phyloP scores from a whole-genome alignment of 2,797 vertebrate species.

The Nannoperca australis region DNA sequence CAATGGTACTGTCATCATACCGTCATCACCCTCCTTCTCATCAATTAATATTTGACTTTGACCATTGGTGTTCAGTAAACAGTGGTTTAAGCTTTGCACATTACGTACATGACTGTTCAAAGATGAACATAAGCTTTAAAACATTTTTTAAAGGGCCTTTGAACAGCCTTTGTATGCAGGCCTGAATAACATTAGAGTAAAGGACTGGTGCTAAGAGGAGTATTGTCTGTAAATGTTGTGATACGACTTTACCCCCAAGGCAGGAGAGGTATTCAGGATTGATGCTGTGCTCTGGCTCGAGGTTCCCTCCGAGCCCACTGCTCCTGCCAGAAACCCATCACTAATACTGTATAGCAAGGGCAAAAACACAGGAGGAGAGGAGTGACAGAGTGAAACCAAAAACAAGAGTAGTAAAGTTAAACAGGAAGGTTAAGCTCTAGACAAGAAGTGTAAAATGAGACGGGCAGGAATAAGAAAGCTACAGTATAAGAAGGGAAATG shows the following conservation, averaged over 20 bases:
- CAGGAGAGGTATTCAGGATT: slow-evolving; percentile 48
- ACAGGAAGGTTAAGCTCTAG: background rate
- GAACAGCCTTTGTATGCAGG: background rate
- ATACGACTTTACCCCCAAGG: slow-evolving; percentile 36
- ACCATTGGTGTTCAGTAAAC: background rate
- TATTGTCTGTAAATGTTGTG: slow-evolving; percentile 41
- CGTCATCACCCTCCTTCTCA: background rate
- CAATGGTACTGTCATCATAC: background rate
- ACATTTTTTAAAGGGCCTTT: background rate
- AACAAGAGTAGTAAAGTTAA: background rate
- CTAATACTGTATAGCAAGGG: slow-evolving; percentile 45
- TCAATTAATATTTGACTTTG: background rate
- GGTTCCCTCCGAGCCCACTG: slow-evolving; percentile 50
- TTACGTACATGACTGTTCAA: background rate
- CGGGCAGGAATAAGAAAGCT: background rate
- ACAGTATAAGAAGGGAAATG: background rate
- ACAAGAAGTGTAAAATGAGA: background rate
- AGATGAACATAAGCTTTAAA: too few species aligned
- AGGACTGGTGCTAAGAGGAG: slow-evolving; percentile 10
- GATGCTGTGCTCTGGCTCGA: slow-evolving; percentile 56
- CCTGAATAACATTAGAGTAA: slow-evolving; percentile 1
- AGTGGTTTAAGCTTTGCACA: background rate
- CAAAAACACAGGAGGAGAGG: slow-evolving; percentile 19
- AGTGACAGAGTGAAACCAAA: background rate
- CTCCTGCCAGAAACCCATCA: slow-evolving; percentile 54